A percentile compares a stretch with the other conserved stretches of the same genome.
These are phyloP conservation scores for Caenorhabditis sp. DNA, from an alignment of 2,888 invertebrate genomes.

Conservation along the genomic window DNA sequence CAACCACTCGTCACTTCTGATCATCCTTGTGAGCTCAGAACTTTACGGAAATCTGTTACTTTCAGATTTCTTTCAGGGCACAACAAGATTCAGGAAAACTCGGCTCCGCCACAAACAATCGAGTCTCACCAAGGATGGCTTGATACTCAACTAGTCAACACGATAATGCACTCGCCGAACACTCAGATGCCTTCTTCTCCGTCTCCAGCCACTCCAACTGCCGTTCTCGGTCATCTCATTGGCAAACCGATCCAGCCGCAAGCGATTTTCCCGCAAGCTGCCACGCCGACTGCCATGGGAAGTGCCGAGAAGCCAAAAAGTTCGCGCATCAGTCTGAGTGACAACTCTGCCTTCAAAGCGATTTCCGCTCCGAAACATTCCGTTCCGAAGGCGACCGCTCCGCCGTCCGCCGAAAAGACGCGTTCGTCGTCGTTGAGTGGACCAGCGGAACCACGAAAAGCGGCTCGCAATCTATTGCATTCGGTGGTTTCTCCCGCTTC, in stretches of 20 bases:
- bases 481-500: constrained; percentile 37
- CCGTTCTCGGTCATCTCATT: constrained; percentile 41
- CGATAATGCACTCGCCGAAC: constrained; percentile 46
- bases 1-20: constrained; percentile 44
- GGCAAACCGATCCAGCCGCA: constrained; percentile 55
- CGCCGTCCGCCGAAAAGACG: constrained; percentile 14
- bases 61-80: constrained; percentile 24
- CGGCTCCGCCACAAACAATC: not conserved
- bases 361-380: constrained; percentile 33
- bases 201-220: constrained; percentile 38
- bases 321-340: constrained; percentile 51
- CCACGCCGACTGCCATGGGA: constrained; percentile 40
- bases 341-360: constrained; percentile 48
- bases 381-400: constrained; percentile 41
- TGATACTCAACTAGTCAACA: constrained; percentile 45
- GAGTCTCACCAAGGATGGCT: constrained; percentile 49
- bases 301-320: constrained; percentile 56
- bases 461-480: constrained; percentile 13
- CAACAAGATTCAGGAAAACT: not conserved
- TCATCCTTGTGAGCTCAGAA: constrained; percentile 31
- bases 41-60: not conserved
- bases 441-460: no score
- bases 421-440: constrained; percentile 25
- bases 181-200: constrained; percentile 6
- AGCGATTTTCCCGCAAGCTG: constrained; percentile 45